Base-by-base conservation (phyloP, 2,797 vertebrate species). In the Prionace glauca region DNA sequence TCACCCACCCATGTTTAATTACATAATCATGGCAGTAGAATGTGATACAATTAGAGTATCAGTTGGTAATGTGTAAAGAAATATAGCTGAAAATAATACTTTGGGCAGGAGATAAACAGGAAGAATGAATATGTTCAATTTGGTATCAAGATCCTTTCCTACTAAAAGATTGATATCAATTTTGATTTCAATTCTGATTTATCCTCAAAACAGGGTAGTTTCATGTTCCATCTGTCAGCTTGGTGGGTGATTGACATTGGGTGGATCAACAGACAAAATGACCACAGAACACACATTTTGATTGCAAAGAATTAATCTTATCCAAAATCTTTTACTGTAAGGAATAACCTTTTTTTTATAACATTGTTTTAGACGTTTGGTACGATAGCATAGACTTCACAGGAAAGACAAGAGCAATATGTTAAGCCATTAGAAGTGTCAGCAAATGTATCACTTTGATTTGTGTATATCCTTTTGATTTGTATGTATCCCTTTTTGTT, bases 381-480 rank as follows among this genome's bases (percentile, higher is more conserved):
- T 72, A 29, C 0, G 72, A 72, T 71, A 50, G 36, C 24, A 72
- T 16, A 29, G 69, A 74, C 41, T 18, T 72, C 26, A 94, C 45
- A 9, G 26, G 11, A 94, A 94, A 94, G 67, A 94, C 71, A 72
- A 50, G 41, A 74, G 93, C 93, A 74, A 56, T 94, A 56, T 50
- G 29, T 94, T 94, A 74, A 74, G 26, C 93, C 26, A 92, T 67
- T 67, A 14, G 26, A 94, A 94, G 26, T 72, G 45, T 56, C 93
- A 94, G 67, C 41, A 74, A 36, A 74, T 74, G 26, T 71, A 94
- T 94, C 41, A 74, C 93, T 94, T 94, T 94, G 67, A 74, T 74
- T 94, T 94, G 26, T 94, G 71, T 74, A 74, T 56, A 94, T 94
- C 93, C 93, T 56, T 72, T 74, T 94, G 41, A 74, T 94, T 94